Conservation (phyloP, 2,888 invertebrate species). For the Mayetiola destructor region DNA sequence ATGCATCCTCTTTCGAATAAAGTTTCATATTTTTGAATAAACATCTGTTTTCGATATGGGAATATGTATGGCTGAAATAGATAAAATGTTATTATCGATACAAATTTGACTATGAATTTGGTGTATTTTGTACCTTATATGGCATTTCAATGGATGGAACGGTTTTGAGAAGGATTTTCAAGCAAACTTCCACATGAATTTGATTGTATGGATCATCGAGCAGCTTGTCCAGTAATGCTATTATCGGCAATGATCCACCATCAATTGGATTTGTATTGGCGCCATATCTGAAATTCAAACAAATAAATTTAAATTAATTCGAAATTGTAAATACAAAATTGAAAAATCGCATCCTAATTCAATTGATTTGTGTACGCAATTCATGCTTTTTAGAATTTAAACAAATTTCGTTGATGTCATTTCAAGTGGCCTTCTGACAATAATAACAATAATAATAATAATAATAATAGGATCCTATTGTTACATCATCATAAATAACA, state of each 20-base stretch:
- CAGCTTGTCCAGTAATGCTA: slow-evolving; percentile 49
- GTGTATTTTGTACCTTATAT: slow-evolving; percentile 30
- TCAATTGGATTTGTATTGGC: slow-evolving; percentile 45
- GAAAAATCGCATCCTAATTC: too few relatives aligned
- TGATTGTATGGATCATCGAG: slow-evolving; percentile 46
- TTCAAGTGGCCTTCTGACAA: too few relatives aligned
- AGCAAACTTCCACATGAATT: slow-evolving; percentile 52
- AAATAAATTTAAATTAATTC: background rate
- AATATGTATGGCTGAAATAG: slow-evolving; percentile 25
- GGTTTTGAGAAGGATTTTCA: slow-evolving; percentile 51
- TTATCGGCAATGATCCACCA: slow-evolving; percentile 45
- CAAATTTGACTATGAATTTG: too few relatives aligned
- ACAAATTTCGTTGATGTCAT: too few relatives aligned
- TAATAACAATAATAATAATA: too few relatives aligned
- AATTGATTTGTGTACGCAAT: too few relatives aligned
- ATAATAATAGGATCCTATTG: too few relatives aligned
- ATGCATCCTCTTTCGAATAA: slow-evolving; percentile 31
- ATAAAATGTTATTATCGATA: slow-evolving; percentile 5
- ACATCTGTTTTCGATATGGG: slow-evolving; percentile 28
- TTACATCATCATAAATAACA: too few relatives aligned
- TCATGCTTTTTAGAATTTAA: too few relatives aligned
- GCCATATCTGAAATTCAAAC: slow-evolving; percentile 40
- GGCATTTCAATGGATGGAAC: slow-evolving; percentile 44
- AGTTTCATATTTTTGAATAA: slow-evolving; percentile 30
- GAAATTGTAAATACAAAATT: too few relatives aligned